These are phyloP conservation scores for Frankliniella intonsa DNA, from an alignment of 2,888 invertebrate genomes.

Conservation along the genomic window DNA sequence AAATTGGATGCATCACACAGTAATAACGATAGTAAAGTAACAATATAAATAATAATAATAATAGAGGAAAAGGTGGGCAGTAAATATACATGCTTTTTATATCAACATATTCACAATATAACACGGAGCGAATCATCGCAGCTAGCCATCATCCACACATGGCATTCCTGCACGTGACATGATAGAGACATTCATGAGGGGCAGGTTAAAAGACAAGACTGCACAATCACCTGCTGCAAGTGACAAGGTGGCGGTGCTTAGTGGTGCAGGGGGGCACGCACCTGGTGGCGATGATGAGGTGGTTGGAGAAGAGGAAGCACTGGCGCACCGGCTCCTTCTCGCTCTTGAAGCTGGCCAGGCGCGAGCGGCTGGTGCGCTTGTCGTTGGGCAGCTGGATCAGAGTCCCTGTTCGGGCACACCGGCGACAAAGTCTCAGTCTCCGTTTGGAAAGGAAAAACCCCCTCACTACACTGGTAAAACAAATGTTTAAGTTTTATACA, in stretches of 20 bases:
- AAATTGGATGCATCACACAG: not conserved
- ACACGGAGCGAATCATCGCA: too few species aligned
- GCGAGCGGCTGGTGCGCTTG: constrained; percentile 56
- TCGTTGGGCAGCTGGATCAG: constrained; percentile 67
- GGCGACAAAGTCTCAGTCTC: constrained; percentile 23
- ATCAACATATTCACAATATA: not conserved
- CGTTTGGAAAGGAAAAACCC: constrained; percentile 14
- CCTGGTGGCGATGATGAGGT: constrained; percentile 77
- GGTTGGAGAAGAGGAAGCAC: constrained; percentile 87
- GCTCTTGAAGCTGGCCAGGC: constrained; percentile 57
- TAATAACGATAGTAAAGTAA: not conserved
- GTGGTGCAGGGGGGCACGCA: constrained; percentile 42
- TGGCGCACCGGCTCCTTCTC: constrained; percentile 71
- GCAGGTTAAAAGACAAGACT: not conserved
- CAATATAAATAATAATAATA: not conserved
- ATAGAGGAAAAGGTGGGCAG: not conserved
- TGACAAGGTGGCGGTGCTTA: constrained; percentile 9
- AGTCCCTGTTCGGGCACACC: constrained; percentile 55
- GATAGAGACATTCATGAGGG: not conserved
- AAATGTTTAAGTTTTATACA: too few species aligned
- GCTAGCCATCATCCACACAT: not conserved
- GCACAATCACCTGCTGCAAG: constrained; percentile 21
- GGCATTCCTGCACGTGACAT: not conserved
- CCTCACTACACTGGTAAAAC: too few species aligned
- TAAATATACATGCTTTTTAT: not conserved